These are phyloP conservation scores for Mesoclemmys tuberculata DNA, from an alignment of 2,113 vertebrate species.

Conservation along the genomic window DNA sequence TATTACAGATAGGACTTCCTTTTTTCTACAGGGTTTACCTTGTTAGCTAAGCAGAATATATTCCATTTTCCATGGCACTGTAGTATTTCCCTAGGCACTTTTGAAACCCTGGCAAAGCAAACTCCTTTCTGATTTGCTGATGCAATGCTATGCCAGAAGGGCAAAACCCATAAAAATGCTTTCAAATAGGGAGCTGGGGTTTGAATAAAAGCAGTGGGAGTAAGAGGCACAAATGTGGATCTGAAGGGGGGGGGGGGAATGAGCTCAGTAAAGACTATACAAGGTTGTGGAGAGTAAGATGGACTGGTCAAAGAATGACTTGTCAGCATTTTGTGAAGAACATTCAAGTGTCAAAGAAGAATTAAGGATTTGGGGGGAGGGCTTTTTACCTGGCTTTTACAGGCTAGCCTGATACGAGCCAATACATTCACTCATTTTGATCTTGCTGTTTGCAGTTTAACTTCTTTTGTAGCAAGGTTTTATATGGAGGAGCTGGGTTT, in stretches of 20 bases:
- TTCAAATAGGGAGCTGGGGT: accelerated
- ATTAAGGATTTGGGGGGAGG: accelerated
- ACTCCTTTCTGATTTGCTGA: background rate
- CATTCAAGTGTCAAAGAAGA: background rate
- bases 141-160: background rate
- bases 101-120: background rate
- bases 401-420: background rate
- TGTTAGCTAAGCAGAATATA: background rate
- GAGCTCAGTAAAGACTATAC: background rate
- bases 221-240: accelerated
- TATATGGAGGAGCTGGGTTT: background rate
- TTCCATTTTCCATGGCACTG: background rate
- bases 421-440: background rate
- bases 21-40: accelerated
- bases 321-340: background rate
- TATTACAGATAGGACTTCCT: background rate
- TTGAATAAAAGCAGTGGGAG: accelerated
- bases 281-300: background rate
- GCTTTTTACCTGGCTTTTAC: background rate
- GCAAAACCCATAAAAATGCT: background rate
- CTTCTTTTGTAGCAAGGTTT: background rate
- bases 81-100: accelerated
- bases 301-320: accelerated
- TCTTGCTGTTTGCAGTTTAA: background rate
- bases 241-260: background rate